Conservation (phyloP, 2,888 invertebrate genomes). For the Eretmocerus hayati region DNA sequence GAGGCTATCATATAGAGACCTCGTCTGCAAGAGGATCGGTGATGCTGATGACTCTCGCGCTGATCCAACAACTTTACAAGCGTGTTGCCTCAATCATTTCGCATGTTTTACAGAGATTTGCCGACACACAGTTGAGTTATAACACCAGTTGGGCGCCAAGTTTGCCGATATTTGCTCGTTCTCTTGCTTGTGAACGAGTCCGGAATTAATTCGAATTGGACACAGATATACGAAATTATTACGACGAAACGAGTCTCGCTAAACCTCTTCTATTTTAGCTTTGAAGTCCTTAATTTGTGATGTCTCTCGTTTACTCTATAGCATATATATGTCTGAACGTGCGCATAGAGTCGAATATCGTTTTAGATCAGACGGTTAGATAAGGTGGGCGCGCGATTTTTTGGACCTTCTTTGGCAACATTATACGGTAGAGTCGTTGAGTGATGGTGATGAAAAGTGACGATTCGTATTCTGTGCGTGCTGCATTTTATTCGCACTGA, state of each 20-base stretch:
- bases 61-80: conserved; percentile 19
- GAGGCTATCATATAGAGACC: background rate
- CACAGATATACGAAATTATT: conserved; percentile 3
- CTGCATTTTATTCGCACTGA: background rate
- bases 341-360: no score
- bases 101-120: conserved; percentile 21
- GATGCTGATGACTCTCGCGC: background rate
- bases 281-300: no score
- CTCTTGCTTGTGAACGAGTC: conserved; percentile 1
- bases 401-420: background rate
- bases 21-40: background rate
- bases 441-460: conserved; percentile 11
- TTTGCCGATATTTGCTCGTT: background rate
- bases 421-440: background rate
- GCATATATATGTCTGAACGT: no score
- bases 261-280: background rate
- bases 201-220: conserved; percentile 14
- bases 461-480: conserved; percentile 1
- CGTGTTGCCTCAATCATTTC: conserved; percentile 23
- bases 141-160: conserved; percentile 13
- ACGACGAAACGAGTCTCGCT: background rate
- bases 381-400: conserved; percentile 9
- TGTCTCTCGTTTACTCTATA: no score
- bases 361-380: conserved; percentile 13
- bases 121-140: conserved; percentile 8